phyloP scores from a whole-genome alignment of 2,888 invertebrate genomes.

The Eulithis prunata region DNA sequence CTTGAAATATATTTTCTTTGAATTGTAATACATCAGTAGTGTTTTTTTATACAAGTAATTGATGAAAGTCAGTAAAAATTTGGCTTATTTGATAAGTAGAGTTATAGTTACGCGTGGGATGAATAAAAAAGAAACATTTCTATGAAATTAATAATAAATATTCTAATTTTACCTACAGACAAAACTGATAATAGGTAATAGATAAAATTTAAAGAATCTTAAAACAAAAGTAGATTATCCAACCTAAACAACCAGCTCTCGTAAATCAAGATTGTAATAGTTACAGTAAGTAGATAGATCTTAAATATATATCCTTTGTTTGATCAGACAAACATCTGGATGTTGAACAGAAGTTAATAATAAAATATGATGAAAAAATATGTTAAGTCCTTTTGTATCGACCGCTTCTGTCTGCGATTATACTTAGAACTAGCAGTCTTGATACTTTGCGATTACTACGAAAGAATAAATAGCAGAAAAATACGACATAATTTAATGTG shows the following conservation, averaged over 20 bases:
- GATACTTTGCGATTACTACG: constrained; percentile 57
- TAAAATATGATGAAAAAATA: constrained; percentile 83
- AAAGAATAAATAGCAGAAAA: too few species aligned
- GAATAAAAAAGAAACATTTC: constrained; percentile 13
- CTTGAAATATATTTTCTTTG: too few species aligned
- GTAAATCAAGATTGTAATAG: constrained; percentile 77
- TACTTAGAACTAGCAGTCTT: constrained; percentile 55
- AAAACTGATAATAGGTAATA: constrained; percentile 50
- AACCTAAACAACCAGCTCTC: constrained; percentile 71
- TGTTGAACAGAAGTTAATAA: constrained; percentile 83
- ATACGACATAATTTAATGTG: too few species aligned
- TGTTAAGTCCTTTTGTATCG: constrained; percentile 83
- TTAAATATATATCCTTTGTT: constrained; percentile 83
- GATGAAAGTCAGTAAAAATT: constrained; percentile 4
- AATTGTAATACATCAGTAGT: too few species aligned
- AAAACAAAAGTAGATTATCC: constrained; percentile 64
- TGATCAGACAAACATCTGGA: constrained; percentile 83
- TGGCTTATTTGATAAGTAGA: neutral
- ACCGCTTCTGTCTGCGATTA: constrained; percentile 68
- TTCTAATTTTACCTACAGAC: constrained; percentile 25
- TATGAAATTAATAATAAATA: constrained; percentile 11
- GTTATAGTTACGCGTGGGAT: constrained; percentile 1
- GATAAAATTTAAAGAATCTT: constrained; percentile 56
- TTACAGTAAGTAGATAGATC: constrained; percentile 69
- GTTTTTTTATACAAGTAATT: too few species aligned